phyloP scores from a whole-genome alignment of 2,797 vertebrate species.

The Rhabdomys pumilio region DNA sequence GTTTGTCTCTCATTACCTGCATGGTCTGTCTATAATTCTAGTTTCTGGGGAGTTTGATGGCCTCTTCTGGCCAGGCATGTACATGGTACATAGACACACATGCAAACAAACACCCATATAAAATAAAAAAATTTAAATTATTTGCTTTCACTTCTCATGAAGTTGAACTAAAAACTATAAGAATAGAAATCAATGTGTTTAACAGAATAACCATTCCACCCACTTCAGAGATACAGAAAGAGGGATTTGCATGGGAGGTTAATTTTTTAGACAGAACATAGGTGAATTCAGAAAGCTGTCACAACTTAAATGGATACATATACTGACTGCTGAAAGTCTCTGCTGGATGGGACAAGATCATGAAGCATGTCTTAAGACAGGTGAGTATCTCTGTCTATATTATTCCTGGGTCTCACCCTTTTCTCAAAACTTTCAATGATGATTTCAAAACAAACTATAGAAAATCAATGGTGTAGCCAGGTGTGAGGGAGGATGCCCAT shows the following conservation, averaged over 20 bases:
- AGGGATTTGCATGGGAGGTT: neutral
- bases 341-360: neutral
- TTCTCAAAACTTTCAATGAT: neutral
- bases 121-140: neutral
- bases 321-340: neutral
- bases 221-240: neutral
- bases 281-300: neutral
- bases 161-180: neutral
- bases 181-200: neutral
- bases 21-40: neutral
- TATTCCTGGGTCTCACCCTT: neutral
- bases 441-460: neutral
- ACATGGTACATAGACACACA: neutral
- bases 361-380: neutral
- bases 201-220: neutral
- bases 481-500: neutral
- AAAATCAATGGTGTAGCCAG: neutral
- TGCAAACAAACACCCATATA: neutral
- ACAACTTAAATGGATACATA: neutral
- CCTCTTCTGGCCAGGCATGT: neutral
- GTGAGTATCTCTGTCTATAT: neutral
- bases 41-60: neutral
- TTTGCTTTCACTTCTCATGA: slow-evolving; percentile 1
- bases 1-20: neutral
- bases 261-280: neutral